Evolutionary conservation across 2,888 invertebrate genomes (phyloP).

Genomic region (Coelogynopora nodosa): DNA sequence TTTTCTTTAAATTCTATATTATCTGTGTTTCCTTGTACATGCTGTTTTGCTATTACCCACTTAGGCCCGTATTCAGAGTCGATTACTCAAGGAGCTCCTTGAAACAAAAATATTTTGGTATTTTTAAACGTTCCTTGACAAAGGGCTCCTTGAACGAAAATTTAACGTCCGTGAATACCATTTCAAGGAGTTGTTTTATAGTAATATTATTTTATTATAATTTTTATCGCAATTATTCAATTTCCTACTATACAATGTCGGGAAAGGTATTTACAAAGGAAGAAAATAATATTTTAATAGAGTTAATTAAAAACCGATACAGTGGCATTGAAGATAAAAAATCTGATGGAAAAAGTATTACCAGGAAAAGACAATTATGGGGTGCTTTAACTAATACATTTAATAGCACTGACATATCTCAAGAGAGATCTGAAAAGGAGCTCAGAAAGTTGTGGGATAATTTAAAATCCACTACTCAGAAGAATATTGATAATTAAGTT

Average conservation of each 20-base stretch:
- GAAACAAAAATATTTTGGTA: background rate
- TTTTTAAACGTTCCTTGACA: conserved; percentile 24
- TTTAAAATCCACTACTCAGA: background rate
- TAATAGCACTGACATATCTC: background rate
- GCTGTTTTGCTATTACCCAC: no score
- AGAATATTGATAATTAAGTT: background rate
- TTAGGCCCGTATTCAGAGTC: no score
- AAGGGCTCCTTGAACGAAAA: background rate
- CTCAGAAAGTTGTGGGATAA: background rate
- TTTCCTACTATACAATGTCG: background rate
- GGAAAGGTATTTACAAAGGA: background rate
- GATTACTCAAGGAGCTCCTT: conserved; percentile 1
- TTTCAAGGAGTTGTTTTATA: conserved; percentile 5
- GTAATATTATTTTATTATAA: background rate
- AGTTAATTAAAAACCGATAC: background rate
- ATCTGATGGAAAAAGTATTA: background rate
- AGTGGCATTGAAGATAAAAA: background rate
- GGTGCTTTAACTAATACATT: background rate
- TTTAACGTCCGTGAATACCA: background rate
- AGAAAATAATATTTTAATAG: background rate
- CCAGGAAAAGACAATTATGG: background rate
- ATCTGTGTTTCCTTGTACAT: no score
- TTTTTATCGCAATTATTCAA: background rate
- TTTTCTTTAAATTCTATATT: no score
- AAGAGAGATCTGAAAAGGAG: background rate